Evolutionary conservation across 1,140 invertebrate genomes (phyloP), one percentile per base, ranked within the genome.

Genomic region (Neomicropteryx cornuta): DNA sequence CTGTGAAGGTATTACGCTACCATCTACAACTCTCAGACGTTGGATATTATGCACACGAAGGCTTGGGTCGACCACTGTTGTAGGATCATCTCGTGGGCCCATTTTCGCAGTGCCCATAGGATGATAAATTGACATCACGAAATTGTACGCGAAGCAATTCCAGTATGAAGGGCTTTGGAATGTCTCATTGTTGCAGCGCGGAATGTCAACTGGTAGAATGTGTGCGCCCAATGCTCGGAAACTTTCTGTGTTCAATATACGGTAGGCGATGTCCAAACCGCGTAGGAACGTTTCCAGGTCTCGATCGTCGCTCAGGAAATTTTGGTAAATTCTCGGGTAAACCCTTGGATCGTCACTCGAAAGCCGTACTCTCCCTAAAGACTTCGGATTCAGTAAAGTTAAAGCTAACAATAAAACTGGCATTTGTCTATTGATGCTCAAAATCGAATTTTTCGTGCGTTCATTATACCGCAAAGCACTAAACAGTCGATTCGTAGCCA

Each of bases 111-210:
- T 70, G 8, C 62, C 61, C 6, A 62, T 55, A 13, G 63, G 47
- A 58, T 56, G 35, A 32, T 57, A 65, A 5, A 65, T 45, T 1
- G 60, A 62, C 3, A 53, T 47, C 2, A 56, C 44, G 4, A 58
- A 37, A 35, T 63, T 55, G 4, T 79, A 55, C 1, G 81, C 59
- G 11, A 77, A 74, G 48, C 85, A 89, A 41, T 79, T 79, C 81
- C 85, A 87, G 53, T 88, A 90, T 8, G 77, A 75, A 47, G 87
- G 83, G 0, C 75, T 75, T 18, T 50, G 49, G 52, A 83, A 83
- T 18, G 62, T 58, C 0, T 70, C 68, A 10, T 59, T 60, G 11
- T 76, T 67, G 49, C 85, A 89, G 0, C 75, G 79, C 0, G 83
- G 83, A 63, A 86, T 75, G 0, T 76, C 73, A 4, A 79, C 78